These are phyloP conservation scores for Cromileptes altivelis DNA, from an alignment of 2,113 vertebrate species.

Conservation along the genomic window DNA sequence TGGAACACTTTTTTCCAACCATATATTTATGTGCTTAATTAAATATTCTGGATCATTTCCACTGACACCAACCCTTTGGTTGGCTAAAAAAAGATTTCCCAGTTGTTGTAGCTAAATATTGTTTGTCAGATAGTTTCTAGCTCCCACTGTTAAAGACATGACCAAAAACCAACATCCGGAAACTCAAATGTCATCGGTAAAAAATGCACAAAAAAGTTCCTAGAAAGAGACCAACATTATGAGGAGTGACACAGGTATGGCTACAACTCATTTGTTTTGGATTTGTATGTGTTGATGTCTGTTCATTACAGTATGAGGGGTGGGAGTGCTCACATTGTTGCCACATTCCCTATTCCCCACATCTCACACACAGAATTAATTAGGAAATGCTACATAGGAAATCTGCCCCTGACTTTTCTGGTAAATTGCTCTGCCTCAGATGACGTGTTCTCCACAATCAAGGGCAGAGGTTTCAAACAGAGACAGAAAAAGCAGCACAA, in stretches of 20 bases:
- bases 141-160: not conserved
- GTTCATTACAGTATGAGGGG: no score
- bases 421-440: not conserved
- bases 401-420: not conserved
- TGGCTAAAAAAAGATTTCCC: not conserved
- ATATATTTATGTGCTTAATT: not conserved
- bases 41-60: not conserved
- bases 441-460: not conserved
- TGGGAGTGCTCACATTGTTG: not conserved
- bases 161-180: no score
- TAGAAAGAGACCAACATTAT: not conserved
- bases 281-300: constrained; percentile 3
- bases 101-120: constrained; percentile 9
- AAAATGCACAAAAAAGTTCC: not conserved
- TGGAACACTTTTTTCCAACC: not conserved
- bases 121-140: not conserved
- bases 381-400: not conserved
- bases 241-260: not conserved
- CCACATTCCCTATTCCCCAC: not conserved
- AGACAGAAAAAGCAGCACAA: not conserved
- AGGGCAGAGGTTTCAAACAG: not conserved
- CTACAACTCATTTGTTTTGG: not conserved
- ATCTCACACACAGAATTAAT: not conserved
- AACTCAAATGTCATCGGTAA: no score
- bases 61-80: constrained; percentile 10